Evolutionary conservation across 2,797 vertebrate species (phyloP), one percentile per base, ranked within the genome.

Genomic region (Pangasius mekongensis): DNA sequence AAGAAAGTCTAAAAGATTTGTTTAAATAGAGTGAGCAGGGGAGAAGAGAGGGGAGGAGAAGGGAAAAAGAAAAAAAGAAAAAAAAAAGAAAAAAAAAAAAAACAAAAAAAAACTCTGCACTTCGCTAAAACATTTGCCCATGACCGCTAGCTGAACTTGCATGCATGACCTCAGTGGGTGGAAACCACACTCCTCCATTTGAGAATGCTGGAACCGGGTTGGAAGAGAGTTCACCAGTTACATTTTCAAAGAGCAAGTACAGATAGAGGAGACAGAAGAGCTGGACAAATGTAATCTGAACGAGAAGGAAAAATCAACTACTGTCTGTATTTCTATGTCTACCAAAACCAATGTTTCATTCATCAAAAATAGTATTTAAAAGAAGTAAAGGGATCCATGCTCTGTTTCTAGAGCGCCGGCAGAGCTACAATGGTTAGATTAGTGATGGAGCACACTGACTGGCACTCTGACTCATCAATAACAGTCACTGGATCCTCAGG

Each of bases 381-480:
- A 62, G 1, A n/a, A 14, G 14, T 18, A 60, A 22, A 56, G 1
- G n/a, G 58, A 77, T 43, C 81, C 69, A 22, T 36, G 27, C 43
- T 36, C n/a, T 36, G 33, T 58, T 86, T 84, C 60, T 24, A 27
- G 27, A 88, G 58, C 56, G 33, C 39, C 4, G 54, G 62, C 49
- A 66, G 39, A 74, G 56, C 83, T 43, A 58, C 76, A 49, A 91
- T 87, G 91, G 94, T 90, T 89, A 92, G 93, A 94, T 90, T 92
- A 91, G 90, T 84, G 91, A 90, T 92, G 91, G 90, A 91, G 81
- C 89, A 77, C 85, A 88, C 52, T 67, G 92, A 92, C 91, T 92
- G 92, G 93, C 94, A 93, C 93, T 93, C 93, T 89, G 93, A 94
- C 94, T 93, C 95, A 95, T 96, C 94, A 95, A 96, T 96, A 94